These are phyloP conservation scores for Pluvianellus socialis DNA, from an alignment of 2,113 vertebrate species.

Conservation along the genomic window DNA sequence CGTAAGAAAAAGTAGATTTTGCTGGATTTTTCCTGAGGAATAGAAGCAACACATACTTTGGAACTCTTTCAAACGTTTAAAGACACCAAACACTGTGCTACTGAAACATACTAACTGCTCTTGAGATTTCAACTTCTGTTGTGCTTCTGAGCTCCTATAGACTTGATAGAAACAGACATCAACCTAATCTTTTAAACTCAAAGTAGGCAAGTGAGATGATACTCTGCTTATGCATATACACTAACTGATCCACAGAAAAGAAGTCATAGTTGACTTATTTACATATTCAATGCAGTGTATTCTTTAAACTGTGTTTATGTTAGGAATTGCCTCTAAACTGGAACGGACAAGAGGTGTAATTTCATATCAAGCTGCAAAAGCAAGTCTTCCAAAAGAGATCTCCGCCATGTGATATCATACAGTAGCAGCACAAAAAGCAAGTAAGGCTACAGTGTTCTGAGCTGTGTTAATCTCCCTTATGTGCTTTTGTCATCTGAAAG, in stretches of 20 bases:
- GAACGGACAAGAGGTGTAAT: neutral
- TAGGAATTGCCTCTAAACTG: neutral
- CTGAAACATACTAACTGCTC: neutral
- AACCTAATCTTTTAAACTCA: neutral
- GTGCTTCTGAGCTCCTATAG: neutral
- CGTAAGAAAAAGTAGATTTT: neutral
- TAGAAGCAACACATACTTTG: neutral
- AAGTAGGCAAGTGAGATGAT: neutral
- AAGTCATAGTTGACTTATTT: neutral
- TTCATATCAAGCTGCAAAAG: neutral
- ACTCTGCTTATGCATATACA: neutral
- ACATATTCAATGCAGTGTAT: neutral
- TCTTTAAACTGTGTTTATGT: neutral
- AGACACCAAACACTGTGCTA: neutral
- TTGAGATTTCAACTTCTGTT: neutral
- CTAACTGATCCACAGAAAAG: neutral
- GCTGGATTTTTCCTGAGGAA: neutral
- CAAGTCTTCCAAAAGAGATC: neutral
- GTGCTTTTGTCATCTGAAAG: neutral
- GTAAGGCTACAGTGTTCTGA: neutral
- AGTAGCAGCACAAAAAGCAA: neutral
- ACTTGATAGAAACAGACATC: neutral
- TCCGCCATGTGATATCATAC: neutral
- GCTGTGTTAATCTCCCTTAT: neutral
- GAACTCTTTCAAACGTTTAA: neutral